Base-by-base conservation (phyloP, 2,888 invertebrate species). In the Idaea aversata region DNA sequence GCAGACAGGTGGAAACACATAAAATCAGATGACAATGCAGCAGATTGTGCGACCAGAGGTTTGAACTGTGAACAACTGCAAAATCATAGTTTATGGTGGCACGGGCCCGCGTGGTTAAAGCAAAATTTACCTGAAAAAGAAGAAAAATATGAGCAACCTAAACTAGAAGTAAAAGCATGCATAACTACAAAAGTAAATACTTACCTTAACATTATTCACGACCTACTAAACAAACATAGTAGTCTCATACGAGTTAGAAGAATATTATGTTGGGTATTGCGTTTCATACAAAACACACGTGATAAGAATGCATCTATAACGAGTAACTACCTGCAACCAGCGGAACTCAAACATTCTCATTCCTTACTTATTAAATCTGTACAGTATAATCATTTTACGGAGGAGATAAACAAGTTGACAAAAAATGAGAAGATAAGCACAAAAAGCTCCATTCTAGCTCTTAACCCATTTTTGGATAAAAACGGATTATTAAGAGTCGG, bases 81-180 rank as follows among this genome's bases (percentile, higher is more conserved):
- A 13, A 7, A 68, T 0, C 68, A 73, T 47, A 7, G 61, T 0
- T 57, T 75, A 15, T 75, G 74, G 73, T 75, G 72, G 70, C 25
- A 67, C 6, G 74, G 74, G n/a, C 72, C 72, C 4, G 7, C n/a
- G 2, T 59, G 59, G 59, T 16, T 59, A 59, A 16, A 59, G 16
- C n/a, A 16, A 59, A 59, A 59, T 16, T 59, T 59, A 59, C n/a
- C 16, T 16, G 7, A n/a, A 59, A 2, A 13, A 25, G 16, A 25
- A 25, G 2, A 25, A 25, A 59, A 59, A 6, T 25, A 13, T 25
- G 25, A 10, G 13, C 59, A 25, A 15, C 25, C 13, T 16, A 25
- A 38, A 38, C 6, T 38, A 5, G 38, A 38, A 38, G 38, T 38
- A 38, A 38, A 38, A 38, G 38, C 38, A 13, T 57, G 57, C 57